A percentile compares a stretch with the other conserved stretches of the same genome.
These are phyloP conservation scores for Platichthys stellatus DNA, from an alignment of 2,113 vertebrate species.

Conservation along the genomic window DNA sequence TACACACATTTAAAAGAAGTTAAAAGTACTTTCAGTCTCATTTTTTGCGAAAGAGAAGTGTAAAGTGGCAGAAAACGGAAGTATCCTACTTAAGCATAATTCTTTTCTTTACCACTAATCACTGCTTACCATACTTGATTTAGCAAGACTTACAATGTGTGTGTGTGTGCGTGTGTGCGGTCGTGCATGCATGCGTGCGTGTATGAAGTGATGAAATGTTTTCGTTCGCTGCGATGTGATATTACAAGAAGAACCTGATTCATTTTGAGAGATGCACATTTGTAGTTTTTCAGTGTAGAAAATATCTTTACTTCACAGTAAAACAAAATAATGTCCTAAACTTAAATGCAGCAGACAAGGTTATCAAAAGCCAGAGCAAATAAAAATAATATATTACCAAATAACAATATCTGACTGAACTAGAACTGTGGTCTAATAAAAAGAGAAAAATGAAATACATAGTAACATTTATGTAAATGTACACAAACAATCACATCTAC, in stretches of 20 bases:
- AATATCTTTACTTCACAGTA: slow-evolving; percentile 20
- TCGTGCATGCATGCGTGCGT: too few relatives aligned
- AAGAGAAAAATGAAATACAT: not conserved
- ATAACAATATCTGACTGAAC: not conserved
- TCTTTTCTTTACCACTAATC: too few relatives aligned
- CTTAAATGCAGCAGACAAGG: not conserved
- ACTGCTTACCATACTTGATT: too few relatives aligned
- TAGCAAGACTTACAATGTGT: too few relatives aligned
- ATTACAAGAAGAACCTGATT: not conserved
- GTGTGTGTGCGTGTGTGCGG: too few relatives aligned
- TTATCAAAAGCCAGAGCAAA: slow-evolving; percentile 17
- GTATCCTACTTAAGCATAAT: too few relatives aligned
- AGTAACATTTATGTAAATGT: not conserved
- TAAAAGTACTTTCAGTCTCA: too few relatives aligned
- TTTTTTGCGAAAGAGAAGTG: too few relatives aligned
- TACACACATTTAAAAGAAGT: too few relatives aligned
- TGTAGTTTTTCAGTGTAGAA: slow-evolving; percentile 11
- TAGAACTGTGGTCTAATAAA: not conserved
- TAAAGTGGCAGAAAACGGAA: too few relatives aligned
- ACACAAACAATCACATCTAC: not conserved
- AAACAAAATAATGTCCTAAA: not conserved
- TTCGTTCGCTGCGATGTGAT: not conserved
- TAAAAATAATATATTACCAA: slow-evolving; percentile 14
- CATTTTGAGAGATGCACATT: not conserved
- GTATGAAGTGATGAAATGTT: too few relatives aligned